phyloP scores from a whole-genome alignment of 1,140 invertebrate species.

The Drosophila sp. region DNA sequence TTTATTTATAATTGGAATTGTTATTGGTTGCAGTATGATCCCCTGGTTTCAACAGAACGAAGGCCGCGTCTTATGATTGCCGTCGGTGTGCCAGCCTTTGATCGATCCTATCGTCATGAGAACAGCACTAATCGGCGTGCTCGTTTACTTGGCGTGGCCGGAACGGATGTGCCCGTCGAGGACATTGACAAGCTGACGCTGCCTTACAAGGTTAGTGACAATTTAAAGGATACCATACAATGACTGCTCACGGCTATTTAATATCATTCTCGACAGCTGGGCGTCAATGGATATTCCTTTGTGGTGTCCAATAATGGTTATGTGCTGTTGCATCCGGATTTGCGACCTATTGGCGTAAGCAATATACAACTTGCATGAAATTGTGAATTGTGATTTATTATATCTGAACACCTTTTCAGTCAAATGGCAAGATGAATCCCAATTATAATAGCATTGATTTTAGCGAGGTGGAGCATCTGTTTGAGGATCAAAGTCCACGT shows the following conservation, averaged over 20 bases:
- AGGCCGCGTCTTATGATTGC: constrained; percentile 91
- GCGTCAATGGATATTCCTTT: constrained; percentile 98
- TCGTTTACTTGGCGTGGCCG: constrained; percentile 94
- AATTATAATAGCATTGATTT: constrained; percentile 98
- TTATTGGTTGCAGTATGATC: constrained; percentile 69
- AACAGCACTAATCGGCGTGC: constrained; percentile 88
- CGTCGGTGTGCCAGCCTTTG: constrained; percentile 94
- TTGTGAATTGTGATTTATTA: neutral
- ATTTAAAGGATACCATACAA: no score
- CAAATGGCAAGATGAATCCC: constrained; percentile 90
- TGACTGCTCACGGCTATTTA: neutral
- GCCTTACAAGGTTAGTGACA: constrained; percentile 88
- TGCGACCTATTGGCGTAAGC: constrained; percentile 89
- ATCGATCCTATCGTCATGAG: constrained; percentile 87
- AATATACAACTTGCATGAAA: neutral
- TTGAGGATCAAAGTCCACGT: constrained; percentile 86
- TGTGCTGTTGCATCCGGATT: constrained; percentile 91
- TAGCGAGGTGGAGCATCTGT: constrained; percentile 96
- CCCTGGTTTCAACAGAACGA: constrained; percentile 85
- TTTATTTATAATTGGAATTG: no score
- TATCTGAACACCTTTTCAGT: constrained; percentile 33
- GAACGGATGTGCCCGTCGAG: constrained; percentile 96
- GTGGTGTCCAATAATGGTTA: constrained; percentile 98
- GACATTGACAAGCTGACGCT: constrained; percentile 94
- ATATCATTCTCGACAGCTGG: constrained; percentile 87